Percentiles rank a stretch among this genome's conserved stretches.
These are phyloP conservation scores for Sturnus vulgaris DNA, from an alignment of 2,113 vertebrate species.

Conservation along the genomic window DNA sequence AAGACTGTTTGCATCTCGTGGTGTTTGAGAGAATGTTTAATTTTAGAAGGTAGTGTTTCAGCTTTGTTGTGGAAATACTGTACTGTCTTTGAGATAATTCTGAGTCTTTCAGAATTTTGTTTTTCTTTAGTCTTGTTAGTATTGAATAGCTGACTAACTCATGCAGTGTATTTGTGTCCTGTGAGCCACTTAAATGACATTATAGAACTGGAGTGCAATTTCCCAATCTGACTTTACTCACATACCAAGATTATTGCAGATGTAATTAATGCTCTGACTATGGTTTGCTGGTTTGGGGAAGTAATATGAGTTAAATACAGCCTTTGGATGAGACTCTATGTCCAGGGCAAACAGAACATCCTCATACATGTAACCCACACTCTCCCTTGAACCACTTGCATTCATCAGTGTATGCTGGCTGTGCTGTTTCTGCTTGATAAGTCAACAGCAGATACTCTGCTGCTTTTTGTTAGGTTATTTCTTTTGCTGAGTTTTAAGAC, in stretches of 20 bases:
- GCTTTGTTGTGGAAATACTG: not conserved
- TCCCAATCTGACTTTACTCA: not conserved
- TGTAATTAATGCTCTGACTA: not conserved
- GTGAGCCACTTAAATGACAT: not conserved
- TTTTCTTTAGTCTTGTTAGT: not conserved
- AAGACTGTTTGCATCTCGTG: not conserved
- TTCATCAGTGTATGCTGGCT: not conserved
- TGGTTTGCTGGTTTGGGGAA: not conserved
- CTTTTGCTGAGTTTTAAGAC: slow-evolving; percentile 30
- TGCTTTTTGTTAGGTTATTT: not conserved
- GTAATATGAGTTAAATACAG: not conserved
- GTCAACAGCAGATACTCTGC: not conserved
- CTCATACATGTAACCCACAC: not conserved
- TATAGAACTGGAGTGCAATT: not conserved
- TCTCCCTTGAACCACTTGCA: not conserved
- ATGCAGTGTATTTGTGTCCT: not conserved
- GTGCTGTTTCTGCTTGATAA: slow-evolving; percentile 43
- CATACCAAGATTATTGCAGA: not conserved
- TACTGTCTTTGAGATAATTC: not conserved
- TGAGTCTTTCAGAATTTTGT: not conserved
- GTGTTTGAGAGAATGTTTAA: not conserved
- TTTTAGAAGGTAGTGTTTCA: not conserved
- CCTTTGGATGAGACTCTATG: not conserved
- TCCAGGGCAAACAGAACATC: not conserved
- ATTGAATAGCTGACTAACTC: not conserved